Evolutionary conservation across 2,113 vertebrate genomes (phyloP).

Genomic region (Pungitius pungitius): DNA sequence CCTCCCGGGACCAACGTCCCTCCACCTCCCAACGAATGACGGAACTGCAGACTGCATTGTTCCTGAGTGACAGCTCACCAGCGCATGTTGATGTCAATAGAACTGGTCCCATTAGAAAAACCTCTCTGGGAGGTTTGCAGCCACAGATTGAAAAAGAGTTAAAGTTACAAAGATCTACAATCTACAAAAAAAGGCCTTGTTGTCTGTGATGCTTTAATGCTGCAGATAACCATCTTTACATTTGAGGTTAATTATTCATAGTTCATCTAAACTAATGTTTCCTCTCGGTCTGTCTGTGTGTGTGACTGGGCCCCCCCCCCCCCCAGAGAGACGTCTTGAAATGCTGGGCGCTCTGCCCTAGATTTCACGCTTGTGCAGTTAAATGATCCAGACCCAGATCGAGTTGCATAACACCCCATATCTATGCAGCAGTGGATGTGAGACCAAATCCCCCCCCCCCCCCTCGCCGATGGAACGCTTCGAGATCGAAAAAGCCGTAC

Average conservation of each 20-base stretch:
- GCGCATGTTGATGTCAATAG: too few species aligned
- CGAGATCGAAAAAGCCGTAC: constrained; percentile 11
- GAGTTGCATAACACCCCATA: constrained; percentile 68
- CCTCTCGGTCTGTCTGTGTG: constrained; percentile 21
- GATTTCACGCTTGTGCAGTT: constrained; percentile 73
- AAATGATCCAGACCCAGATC: constrained; percentile 69
- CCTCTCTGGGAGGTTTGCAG: too few species aligned
- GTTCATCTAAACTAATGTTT: not conserved
- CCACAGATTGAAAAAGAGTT: too few species aligned
- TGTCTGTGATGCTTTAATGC: not conserved
- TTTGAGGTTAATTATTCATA: not conserved
- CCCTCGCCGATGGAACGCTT: not conserved
- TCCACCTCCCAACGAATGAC: not conserved
- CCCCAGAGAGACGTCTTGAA: constrained; percentile 53
- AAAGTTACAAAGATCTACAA: too few species aligned
- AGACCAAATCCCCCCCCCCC: constrained; percentile 45
- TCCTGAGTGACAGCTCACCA: too few species aligned
- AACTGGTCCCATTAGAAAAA: too few species aligned
- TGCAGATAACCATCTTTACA: not conserved
- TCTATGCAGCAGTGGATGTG: constrained; percentile 62
- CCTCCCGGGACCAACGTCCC: not conserved
- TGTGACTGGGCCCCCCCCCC: constrained; percentile 18
- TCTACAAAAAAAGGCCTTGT: too few species aligned
- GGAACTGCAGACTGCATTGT: not conserved
- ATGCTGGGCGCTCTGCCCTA: constrained; percentile 67